Conservation (phyloP, 2,888 invertebrate species). For the Achlya flavicornis region DNA sequence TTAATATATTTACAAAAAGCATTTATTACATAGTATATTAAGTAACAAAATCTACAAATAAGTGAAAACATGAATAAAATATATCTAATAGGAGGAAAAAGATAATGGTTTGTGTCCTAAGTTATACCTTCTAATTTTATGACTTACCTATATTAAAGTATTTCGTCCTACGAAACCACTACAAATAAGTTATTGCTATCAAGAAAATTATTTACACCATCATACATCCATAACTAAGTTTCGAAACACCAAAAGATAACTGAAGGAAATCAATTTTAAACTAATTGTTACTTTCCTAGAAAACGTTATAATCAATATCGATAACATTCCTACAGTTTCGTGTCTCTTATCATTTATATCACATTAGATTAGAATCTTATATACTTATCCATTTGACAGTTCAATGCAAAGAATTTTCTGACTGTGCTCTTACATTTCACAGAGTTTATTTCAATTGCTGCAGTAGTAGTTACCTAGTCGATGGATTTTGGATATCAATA, state of each 20-base stretch:
- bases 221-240: slow-evolving; percentile 49
- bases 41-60: slow-evolving; percentile 28
- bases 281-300: neutral
- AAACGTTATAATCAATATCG: slow-evolving; percentile 33
- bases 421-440: neutral
- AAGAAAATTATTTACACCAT: slow-evolving; percentile 60
- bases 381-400: slow-evolving; percentile 51
- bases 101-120: slow-evolving; percentile 28
- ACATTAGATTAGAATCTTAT: slow-evolving; percentile 81
- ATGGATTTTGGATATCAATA: neutral
- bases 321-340: slow-evolving; percentile 58
- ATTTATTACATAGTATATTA: slow-evolving; percentile 60
- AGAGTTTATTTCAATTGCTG: neutral
- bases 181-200: slow-evolving; percentile 71
- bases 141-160: slow-evolving; percentile 39
- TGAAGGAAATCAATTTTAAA: slow-evolving; percentile 47
- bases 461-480: neutral
- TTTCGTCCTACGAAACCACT: slow-evolving; percentile 50
- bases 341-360: slow-evolving; percentile 71
- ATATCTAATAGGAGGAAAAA: slow-evolving; percentile 11
- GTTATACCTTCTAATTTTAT: slow-evolving; percentile 22
- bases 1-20: slow-evolving; percentile 79
- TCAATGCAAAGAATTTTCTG: slow-evolving; percentile 10
- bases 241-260: slow-evolving; percentile 68
- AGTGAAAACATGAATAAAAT: slow-evolving; percentile 21